A percentile compares a stretch with the other conserved stretches of the same genome.
These are phyloP conservation scores for Megastigmus dorsalis DNA, from an alignment of 2,888 invertebrate genomes.

Conservation along the genomic window DNA sequence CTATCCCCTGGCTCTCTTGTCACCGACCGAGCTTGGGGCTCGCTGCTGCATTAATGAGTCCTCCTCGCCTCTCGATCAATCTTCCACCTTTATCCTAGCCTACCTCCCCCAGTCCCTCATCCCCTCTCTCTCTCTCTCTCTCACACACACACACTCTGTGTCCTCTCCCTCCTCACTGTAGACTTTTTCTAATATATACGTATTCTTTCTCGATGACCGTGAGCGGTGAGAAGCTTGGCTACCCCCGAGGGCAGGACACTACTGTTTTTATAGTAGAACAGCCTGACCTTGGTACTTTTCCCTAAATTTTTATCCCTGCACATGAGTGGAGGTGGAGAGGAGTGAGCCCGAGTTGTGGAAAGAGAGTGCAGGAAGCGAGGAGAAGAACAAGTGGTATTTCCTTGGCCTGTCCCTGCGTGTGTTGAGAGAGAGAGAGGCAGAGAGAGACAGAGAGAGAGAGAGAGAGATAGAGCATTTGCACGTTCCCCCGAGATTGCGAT, in stretches of 20 bases:
- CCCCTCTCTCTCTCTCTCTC: neutral
- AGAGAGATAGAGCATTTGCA: constrained; percentile 54
- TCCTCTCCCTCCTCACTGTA: neutral
- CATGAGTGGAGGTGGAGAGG: neutral
- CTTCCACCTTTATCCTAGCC: no score
- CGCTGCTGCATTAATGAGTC: no score
- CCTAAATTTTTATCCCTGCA: constrained; percentile 25
- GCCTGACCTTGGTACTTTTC: constrained; percentile 9
- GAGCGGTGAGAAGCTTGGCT: no score
- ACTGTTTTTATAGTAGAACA: no score
- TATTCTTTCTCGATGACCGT: constrained; percentile 12
- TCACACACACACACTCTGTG: no score
- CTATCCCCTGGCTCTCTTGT: no score
- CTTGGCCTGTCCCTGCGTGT: constrained; percentile 39
- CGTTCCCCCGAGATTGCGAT: constrained; percentile 56
- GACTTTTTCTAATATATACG: no score
- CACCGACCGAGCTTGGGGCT: no score
- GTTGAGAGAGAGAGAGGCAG: neutral
- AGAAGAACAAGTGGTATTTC: no score
- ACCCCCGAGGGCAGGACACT: no score
- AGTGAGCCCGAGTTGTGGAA: neutral
- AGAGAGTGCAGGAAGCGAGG: constrained; percentile 1
- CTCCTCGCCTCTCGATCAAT: no score
- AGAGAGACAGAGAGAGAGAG: constrained; percentile 42
- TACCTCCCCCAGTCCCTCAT: no score